These are phyloP conservation scores for Sinella curviseta DNA, from an alignment of 1,140 invertebrate genomes.

Conservation along the genomic window DNA sequence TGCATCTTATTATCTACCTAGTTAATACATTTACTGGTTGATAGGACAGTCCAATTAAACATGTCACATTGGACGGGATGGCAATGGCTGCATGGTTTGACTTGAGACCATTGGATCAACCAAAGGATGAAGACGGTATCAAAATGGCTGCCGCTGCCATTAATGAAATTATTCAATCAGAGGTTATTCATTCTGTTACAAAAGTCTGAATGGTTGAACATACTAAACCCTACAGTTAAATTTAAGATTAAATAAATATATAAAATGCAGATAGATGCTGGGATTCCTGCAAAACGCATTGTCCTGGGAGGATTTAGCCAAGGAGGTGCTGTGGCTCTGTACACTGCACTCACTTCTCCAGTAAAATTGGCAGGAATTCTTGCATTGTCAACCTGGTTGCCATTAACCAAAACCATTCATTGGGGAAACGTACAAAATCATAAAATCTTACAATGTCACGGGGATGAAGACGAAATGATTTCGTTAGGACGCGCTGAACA, in stretches of 20 bases:
- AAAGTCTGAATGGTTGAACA: neutral
- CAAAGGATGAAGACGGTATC: constrained; percentile 18
- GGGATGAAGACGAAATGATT: constrained; percentile 12
- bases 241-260: neutral
- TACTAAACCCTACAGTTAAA: neutral
- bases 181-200: neutral
- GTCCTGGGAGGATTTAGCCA: constrained; percentile 25
- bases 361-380: neutral
- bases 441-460: constrained; percentile 4
- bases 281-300: neutral
- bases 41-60: neutral
- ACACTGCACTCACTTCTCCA: neutral
- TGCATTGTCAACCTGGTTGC: constrained; percentile 19
- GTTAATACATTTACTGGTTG: neutral
- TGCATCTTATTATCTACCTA: neutral
- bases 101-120: neutral
- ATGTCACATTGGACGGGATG: constrained; percentile 4
- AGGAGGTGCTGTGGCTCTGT: constrained; percentile 16
- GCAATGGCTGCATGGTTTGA: constrained; percentile 22
- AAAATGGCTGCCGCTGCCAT: constrained; percentile 1
- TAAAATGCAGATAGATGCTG: neutral
- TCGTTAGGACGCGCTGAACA: neutral
- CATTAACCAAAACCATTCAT: neutral
- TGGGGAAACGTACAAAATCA: neutral
- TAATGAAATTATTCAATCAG: constrained; percentile 4